Evolutionary conservation across 30 jellyfish, hydroid and myxozoan genomes (phyloP).

Genomic region (Euphysa ruthae): DNA sequence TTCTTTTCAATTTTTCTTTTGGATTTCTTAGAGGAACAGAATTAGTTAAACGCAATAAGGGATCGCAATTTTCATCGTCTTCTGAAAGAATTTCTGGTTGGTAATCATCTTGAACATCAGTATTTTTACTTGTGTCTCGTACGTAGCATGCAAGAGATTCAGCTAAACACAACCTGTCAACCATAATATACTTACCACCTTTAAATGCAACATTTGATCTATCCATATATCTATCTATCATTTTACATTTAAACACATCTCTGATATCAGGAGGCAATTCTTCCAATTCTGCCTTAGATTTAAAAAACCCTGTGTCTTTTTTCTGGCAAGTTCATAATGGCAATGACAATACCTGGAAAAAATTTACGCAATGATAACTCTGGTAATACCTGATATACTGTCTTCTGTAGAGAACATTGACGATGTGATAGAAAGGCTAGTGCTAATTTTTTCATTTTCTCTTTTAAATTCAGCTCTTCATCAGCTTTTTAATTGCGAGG

Average conservation of each 20-base stretch:
- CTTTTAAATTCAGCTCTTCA: too few relatives aligned
- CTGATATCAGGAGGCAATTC: conserved; percentile 25
- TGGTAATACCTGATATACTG: too few relatives aligned
- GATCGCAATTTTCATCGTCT: neutral
- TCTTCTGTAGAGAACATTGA: too few relatives aligned
- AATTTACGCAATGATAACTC: too few relatives aligned
- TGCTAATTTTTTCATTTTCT: too few relatives aligned
- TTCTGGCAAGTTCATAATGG: conserved; percentile 15
- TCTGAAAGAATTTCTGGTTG: conserved; percentile 10
- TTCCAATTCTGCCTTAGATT: conserved; percentile 6
- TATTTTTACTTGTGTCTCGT: neutral
- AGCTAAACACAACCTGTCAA: conserved; percentile 8
- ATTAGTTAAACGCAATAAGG: conserved; percentile 1
- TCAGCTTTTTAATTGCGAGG: too few relatives aligned
- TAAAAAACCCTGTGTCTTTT: conserved; percentile 3
- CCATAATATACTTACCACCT: conserved; percentile 7
- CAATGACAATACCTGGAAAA: too few relatives aligned
- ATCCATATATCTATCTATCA: conserved; percentile 10
- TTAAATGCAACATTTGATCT: conserved; percentile 11
- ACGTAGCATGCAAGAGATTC: conserved; percentile 13
- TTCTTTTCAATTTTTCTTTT: too few relatives aligned
- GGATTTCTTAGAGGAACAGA: conserved; percentile 3
- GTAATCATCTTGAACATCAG: neutral
- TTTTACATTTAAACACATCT: conserved; percentile 8
- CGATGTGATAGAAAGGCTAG: too few relatives aligned